Evolutionary conservation across 1,140 invertebrate genomes (phyloP), one percentile per base, ranked within the genome.

Genomic region (Harlomillsia oculata): DNA sequence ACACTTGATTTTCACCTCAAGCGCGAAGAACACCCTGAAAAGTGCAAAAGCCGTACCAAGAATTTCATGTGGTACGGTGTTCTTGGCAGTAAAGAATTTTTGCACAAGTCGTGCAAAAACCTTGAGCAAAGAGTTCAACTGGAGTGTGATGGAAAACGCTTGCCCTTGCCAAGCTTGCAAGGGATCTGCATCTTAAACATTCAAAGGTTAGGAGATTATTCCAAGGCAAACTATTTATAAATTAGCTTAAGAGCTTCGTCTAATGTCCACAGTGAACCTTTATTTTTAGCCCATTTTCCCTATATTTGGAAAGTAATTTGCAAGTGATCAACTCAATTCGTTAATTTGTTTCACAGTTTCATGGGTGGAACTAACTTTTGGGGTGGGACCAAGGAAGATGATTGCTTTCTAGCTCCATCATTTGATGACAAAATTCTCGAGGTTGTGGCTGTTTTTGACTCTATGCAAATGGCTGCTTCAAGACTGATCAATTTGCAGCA

Each of bases 351-450:
- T 68, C 73, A 69, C 67, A 87, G 90, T 69, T 97, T 96, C 72
- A 93, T 94, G 84, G 94, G 94, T 8, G 94, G 94, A 29, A 93
- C 91, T n/a, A 97, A 97, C 72, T 97, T 97, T 70, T 97, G 94
- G 94, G 93, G 92, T 55, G 87, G 87, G 2, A 84, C 82, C 5
- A 88, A 91, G 69, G 86, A 86, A 66, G 89, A 89, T 64, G 88
- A 91, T 63, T 76, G 87, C 14, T 94, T 93, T 67, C 72, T 91
- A 13, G 82, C 86, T 1, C 89, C 88, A 1, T 87, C 85, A 4
- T 91, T 94, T 66, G 92, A 97, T 73, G 92, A 97, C 73, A 80
- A 87, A 45, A 85, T 96, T 46, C 74, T 97, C 6, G 89, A 96
- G 77, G 93, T 97, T 14, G 91, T 97, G 3, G 61, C 61, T 30